These are phyloP conservation scores for Lepidocyrtinus sp. DNA, from an alignment of 2,888 invertebrate species.

Conservation along the genomic window DNA sequence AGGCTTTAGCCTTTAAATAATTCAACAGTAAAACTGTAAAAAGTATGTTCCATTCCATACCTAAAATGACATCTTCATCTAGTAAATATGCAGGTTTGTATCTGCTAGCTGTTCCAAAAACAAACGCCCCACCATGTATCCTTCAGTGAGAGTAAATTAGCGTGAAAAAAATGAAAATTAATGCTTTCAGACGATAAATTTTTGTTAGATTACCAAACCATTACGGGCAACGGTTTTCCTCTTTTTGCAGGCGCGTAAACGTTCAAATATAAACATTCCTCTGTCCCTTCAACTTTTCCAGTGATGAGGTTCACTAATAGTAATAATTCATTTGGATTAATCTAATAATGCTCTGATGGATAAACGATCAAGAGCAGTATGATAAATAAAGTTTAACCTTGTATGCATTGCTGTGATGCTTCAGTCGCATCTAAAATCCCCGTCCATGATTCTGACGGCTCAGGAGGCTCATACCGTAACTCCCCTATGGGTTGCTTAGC, in stretches of 20 bases:
- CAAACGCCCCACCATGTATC: constrained; percentile 41
- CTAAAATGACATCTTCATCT: constrained; percentile 53
- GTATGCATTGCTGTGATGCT: constrained; percentile 58
- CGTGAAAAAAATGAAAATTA: constrained; percentile 8
- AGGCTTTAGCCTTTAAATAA: no score
- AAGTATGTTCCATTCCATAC: no score
- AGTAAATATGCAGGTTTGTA: constrained; percentile 49
- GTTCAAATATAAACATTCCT: constrained; percentile 52
- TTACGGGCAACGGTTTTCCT: constrained; percentile 37
- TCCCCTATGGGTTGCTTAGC: constrained; percentile 59
- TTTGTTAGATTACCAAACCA: no score
- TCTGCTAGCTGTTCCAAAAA: constrained; percentile 43
- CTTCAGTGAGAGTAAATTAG: neutral
- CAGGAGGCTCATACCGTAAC: constrained; percentile 65
- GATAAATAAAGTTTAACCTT: no score
- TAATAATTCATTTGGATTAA: no score
- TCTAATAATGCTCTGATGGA: no score
- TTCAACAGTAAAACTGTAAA: no score
- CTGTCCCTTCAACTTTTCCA: constrained; percentile 50
- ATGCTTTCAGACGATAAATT: neutral
- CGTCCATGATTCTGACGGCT: constrained; percentile 59
- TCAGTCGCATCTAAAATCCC: constrained; percentile 62
- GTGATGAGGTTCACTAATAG: constrained; percentile 44
- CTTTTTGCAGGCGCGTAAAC: constrained; percentile 20
- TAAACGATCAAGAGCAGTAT: no score